Evolutionary conservation across 92 coral and sea anemone species (phyloP), one percentile per base, ranked within the genome.

Genomic region (Porites evermanni): DNA sequence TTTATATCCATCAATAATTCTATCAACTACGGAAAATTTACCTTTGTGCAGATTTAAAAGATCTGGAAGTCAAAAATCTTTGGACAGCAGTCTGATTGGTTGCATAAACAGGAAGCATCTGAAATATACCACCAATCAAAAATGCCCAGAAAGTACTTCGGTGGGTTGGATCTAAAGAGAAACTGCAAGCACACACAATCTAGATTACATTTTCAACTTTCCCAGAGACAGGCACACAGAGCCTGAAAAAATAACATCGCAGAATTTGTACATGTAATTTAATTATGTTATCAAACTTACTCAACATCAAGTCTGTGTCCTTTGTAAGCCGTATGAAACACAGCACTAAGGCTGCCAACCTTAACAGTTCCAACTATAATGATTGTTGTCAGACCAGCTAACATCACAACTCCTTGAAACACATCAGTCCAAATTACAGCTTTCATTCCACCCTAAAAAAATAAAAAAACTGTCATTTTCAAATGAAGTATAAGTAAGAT

Each of bases 391-490:
- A 92, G 44, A 24, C 95, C 95, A 13, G 65, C 79, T 44, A 92
- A 29, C 95, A 92, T 92, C 18, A 92, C 93, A 50, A 92, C 50
- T 58, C 95, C 95, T 75, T 92, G 95, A 68, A 92, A 92, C 7
- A 89, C 95, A 66, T 92, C 95, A 17, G 95, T 92, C 95, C 95
- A 92, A 72, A 92, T 92, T 2, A 92, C 95, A 54, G 95, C 95
- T 78, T 92, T 92, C 95, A 92, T 92, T 32, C 95, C 95, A 89
- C 95, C 95, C 95, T 89, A 65, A 79, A 32, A 52, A 53, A 8
- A 53, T 10, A 11, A 65, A 6, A 53, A n/a, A 38, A 38, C 47
- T 38, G 3, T 38, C 47, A 38, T 38, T 38, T 38, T 38, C 47
- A 38, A 38, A 38, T 38, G 47, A 38, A 32, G 3, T 32, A 32